Conservation (phyloP, 92 coral and sea anemone species). For the Heliopora coerulea region DNA sequence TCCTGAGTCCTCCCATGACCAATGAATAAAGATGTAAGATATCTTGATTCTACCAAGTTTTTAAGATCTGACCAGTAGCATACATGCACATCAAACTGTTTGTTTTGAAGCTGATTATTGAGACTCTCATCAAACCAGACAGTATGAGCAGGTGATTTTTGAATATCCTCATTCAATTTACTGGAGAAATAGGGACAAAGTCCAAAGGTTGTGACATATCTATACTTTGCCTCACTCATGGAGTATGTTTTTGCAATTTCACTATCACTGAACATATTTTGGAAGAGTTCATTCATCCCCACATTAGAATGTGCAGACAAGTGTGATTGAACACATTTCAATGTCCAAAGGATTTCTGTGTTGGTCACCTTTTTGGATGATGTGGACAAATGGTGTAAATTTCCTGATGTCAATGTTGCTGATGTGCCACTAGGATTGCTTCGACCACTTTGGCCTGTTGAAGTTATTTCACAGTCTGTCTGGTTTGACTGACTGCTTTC, state of each 20-base stretch:
- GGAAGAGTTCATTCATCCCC: conserved; percentile 56
- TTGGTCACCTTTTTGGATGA: conserved; percentile 52
- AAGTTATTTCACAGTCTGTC: no score
- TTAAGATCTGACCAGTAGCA: conserved; percentile 51
- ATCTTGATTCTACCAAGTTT: conserved; percentile 50
- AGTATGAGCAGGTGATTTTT: conserved; percentile 51
- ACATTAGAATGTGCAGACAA: conserved; percentile 54
- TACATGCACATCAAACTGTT: conserved; percentile 56
- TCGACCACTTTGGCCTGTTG: no score
- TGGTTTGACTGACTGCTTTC: no score
- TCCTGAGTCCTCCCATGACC: conserved; percentile 54
- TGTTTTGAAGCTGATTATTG: conserved; percentile 50
- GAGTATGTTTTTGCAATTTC: conserved; percentile 56
- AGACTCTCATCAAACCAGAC: conserved; percentile 55
- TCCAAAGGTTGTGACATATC: conserved; percentile 59
- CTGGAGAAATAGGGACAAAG: conserved; percentile 56
- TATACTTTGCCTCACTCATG: conserved; percentile 55
- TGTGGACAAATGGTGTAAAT: conserved; percentile 47
- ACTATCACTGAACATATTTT: conserved; percentile 58
- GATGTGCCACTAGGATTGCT: no score
- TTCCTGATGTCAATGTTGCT: neutral
- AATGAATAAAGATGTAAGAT: conserved; percentile 55
- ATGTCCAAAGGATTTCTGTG: conserved; percentile 59
- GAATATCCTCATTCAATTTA: conserved; percentile 37
- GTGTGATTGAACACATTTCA: conserved; percentile 59